Evolutionary conservation across 2,113 vertebrate species (phyloP).

Genomic region (Symphodus melops): DNA sequence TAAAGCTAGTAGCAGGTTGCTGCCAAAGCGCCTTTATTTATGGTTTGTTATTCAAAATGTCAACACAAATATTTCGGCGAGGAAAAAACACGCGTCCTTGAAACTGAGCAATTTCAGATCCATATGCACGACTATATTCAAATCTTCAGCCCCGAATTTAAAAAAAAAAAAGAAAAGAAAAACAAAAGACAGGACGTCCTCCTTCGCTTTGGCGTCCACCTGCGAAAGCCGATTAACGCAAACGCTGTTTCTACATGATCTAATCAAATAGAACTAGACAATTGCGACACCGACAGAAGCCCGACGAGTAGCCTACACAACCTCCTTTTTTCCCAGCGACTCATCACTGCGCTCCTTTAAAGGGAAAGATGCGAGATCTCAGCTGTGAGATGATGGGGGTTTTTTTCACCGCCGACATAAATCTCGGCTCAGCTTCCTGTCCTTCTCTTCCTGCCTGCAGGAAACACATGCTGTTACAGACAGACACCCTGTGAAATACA

Average conservation of each 20-base stretch:
- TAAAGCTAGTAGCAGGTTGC: too few relatives aligned
- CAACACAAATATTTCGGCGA: conserved; percentile 3
- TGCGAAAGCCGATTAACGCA: neutral
- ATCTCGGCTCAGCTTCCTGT: neutral
- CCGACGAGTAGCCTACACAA: conserved; percentile 10
- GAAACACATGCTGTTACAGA: neutral
- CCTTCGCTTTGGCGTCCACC: neutral
- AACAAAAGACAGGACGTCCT: too few relatives aligned
- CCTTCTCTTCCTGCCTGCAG: neutral
- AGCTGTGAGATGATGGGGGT: neutral
- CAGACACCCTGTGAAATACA: too few relatives aligned
- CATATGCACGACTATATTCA: conserved; percentile 3
- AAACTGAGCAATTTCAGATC: conserved; percentile 33
- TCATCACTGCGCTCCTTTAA: conserved; percentile 56
- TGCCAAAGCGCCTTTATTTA: neutral
- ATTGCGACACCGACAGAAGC: conserved; percentile 1
- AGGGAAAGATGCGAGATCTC: conserved; percentile 39
- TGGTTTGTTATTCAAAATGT: neutral
- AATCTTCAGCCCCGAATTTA: neutral
- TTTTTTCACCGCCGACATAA: conserved; percentile 38
- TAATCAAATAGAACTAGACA: neutral
- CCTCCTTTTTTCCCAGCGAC: conserved; percentile 37
- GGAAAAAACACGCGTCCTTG: conserved; percentile 40
- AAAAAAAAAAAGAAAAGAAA: neutral
- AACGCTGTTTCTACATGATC: neutral